Evolutionary conservation across 2,113 vertebrate species (phyloP).

Genomic region (Cyprinodon brontotheroides): DNA sequence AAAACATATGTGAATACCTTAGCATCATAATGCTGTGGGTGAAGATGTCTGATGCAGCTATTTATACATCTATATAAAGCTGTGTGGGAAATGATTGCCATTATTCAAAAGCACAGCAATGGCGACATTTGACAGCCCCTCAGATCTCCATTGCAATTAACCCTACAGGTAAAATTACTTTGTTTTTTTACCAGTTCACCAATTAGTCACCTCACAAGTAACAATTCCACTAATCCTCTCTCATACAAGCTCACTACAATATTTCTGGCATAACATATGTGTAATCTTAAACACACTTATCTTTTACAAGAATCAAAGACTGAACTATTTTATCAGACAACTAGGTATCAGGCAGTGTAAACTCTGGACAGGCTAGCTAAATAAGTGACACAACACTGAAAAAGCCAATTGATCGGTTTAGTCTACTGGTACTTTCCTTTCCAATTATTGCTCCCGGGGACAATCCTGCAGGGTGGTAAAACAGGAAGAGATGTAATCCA

Average conservation of each 20-base stretch:
- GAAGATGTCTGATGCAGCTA: conserved; percentile 2
- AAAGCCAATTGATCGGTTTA: neutral
- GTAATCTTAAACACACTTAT: conserved; percentile 1
- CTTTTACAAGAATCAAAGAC: conserved; percentile 3
- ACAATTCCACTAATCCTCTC: neutral
- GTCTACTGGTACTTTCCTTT: neutral
- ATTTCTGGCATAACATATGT: neutral
- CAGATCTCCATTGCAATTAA: neutral
- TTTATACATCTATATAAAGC: conserved; percentile 14
- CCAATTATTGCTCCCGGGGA: conserved; percentile 1
- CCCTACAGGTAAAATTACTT: neutral
- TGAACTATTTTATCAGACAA: conserved; percentile 7
- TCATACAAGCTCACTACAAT: no score
- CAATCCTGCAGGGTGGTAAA: neutral
- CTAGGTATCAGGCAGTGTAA: conserved; percentile 1
- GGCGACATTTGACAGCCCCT: neutral
- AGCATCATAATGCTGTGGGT: conserved; percentile 9
- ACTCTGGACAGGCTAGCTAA: conserved; percentile 2
- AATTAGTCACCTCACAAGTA: neutral
- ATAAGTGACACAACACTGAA: conserved; percentile 3
- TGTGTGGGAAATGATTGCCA: neutral
- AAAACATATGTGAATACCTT: conserved; percentile 23
- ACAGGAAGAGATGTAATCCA: neutral
- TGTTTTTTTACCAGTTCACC: neutral
- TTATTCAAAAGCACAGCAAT: neutral